Conservation (phyloP, 2,797 vertebrate genomes). For the Columba guinea region DNA sequence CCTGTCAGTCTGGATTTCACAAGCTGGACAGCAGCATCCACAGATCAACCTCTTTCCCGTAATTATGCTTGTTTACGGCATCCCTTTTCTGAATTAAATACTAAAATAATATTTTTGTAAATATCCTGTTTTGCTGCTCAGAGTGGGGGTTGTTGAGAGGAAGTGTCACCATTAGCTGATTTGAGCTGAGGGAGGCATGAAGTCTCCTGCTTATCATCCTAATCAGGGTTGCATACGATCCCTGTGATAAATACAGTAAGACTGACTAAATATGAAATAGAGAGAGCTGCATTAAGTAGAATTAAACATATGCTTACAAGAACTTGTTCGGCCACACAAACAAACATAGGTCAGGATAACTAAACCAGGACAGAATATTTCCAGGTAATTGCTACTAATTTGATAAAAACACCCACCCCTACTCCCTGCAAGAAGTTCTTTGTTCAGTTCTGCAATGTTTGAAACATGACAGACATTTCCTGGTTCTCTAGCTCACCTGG, state of each 20-base stretch:
- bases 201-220: conserved; percentile 47
- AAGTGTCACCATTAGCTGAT: conserved; percentile 22
- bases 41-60: not conserved
- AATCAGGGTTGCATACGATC: conserved; percentile 29
- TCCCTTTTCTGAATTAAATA: not conserved
- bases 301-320: not conserved
- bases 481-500: not conserved
- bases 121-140: conserved; percentile 53
- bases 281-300: not conserved
- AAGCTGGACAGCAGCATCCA: not conserved
- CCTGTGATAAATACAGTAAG: conserved; percentile 16
- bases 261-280: conserved; percentile 46
- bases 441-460: not conserved
- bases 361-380: not conserved
- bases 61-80: not conserved
- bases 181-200: not conserved
- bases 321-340: not conserved
- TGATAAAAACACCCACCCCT: not conserved
- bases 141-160: conserved; percentile 15
- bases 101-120: not conserved
- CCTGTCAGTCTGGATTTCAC: not conserved
- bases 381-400: not conserved
- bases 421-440: not conserved
- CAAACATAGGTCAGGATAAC: not conserved
- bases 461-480: not conserved